Evolutionary conservation across 2,113 vertebrate genomes (phyloP).

Genomic region (Pteronura brasiliensis): DNA sequence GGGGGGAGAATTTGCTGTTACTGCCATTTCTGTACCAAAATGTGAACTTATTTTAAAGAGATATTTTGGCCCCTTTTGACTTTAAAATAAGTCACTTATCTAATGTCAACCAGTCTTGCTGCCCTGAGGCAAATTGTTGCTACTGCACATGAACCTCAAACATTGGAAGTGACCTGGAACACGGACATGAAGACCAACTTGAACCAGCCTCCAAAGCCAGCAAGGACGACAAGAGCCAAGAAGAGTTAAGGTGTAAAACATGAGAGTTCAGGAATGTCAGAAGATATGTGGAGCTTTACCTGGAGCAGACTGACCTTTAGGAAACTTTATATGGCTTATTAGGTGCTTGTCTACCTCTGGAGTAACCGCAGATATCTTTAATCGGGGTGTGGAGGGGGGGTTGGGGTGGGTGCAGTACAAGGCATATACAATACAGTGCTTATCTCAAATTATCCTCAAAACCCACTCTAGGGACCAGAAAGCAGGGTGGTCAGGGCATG

Average conservation of each 20-base stretch:
- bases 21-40: conserved; percentile 7
- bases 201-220: not conserved
- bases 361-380: conserved; percentile 5
- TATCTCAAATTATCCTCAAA: not conserved
- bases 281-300: not conserved
- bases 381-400: no score
- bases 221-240: not conserved
- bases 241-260: not conserved
- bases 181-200: not conserved
- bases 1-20: not conserved
- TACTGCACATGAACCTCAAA: not conserved
- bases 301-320: not conserved
- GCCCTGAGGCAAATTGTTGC: not conserved
- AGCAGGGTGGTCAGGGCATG: not conserved
- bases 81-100: not conserved
- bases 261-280: not conserved
- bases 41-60: no score
- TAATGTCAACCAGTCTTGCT: not conserved
- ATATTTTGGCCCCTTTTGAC: not conserved
- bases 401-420: not conserved
- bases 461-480: not conserved
- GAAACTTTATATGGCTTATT: not conserved
- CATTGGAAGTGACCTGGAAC: not conserved
- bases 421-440: not conserved
- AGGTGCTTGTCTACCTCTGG: not conserved